A percentile compares a stretch with the other conserved stretches of the same genome.
Conservation (phyloP, 2,797 vertebrate species). For the Peromyscus nudipes region DNA sequence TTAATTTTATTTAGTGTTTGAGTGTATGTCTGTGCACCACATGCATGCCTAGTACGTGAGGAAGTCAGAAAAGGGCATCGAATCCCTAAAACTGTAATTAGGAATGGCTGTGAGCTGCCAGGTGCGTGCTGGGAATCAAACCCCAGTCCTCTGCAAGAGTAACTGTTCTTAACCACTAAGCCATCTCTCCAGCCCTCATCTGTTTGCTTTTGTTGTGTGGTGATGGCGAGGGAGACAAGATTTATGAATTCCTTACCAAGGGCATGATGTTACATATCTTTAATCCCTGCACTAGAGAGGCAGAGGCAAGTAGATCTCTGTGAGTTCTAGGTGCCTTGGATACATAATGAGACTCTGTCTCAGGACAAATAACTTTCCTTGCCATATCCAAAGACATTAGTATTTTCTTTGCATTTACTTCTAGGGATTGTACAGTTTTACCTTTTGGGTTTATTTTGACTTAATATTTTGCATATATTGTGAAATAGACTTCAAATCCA, state of each 20-base stretch:
- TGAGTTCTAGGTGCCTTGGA: neutral
- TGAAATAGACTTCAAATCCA: neutral
- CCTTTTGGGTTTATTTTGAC: conserved; percentile 18
- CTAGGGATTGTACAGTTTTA: conserved; percentile 18
- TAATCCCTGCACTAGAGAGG: neutral
- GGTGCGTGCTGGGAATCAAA: neutral
- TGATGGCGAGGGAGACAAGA: neutral
- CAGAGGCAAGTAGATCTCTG: neutral
- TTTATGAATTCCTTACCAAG: neutral
- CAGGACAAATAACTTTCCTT: neutral
- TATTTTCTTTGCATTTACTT: neutral
- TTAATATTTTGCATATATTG: neutral
- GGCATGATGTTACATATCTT: neutral
- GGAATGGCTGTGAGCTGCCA: neutral
- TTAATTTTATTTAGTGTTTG: neutral
- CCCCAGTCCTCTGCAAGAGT: neutral
- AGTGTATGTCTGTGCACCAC: neutral
- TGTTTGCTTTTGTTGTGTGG: neutral
- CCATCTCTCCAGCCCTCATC: neutral
- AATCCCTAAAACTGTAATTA: neutral
- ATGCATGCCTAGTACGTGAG: neutral
- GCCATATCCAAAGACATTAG: neutral
- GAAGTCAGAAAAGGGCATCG: neutral
- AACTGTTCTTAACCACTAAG: neutral
- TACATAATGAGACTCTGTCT: neutral